These are phyloP conservation scores for Pemphigus obesinymphae DNA, from an alignment of 1,140 invertebrate genomes.

Conservation along the genomic window DNA sequence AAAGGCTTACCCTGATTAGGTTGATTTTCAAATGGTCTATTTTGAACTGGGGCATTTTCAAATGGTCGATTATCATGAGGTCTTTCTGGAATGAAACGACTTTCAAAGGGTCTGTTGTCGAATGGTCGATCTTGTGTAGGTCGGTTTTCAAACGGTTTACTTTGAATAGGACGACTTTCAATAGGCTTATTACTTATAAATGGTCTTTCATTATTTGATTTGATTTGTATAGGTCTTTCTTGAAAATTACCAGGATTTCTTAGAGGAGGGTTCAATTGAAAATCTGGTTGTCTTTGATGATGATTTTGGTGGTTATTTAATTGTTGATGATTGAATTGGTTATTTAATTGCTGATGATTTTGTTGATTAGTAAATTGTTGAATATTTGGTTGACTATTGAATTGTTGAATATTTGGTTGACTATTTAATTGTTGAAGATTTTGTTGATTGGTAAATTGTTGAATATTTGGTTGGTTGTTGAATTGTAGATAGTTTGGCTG, in stretches of 20 bases:
- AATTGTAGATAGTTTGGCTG: slow-evolving; percentile 46
- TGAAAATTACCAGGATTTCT: slow-evolving; percentile 26
- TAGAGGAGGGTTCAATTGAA: slow-evolving; percentile 41
- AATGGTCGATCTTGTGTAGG: not conserved
- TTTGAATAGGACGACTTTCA: not conserved
- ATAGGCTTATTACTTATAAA: not conserved
- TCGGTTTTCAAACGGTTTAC: not conserved
- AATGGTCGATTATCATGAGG: not conserved
- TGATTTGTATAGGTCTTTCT: slow-evolving; percentile 12
- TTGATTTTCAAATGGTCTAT: not conserved
- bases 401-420: not conserved
- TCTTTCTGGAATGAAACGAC: not conserved
- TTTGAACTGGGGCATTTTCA: not conserved
- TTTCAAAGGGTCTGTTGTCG: not conserved
- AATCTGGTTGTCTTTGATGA: slow-evolving; percentile 50
- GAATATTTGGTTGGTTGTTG: too few relatives aligned
- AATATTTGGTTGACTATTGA: not conserved
- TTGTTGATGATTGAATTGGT: slow-evolving; percentile 30
- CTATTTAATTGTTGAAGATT: not conserved
- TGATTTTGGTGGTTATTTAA: not conserved
- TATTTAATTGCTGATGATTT: not conserved
- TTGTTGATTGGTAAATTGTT: slow-evolving; percentile 42
- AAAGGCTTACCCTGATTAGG: not conserved
- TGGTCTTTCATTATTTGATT: not conserved
- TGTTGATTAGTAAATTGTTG: slow-evolving; percentile 46